Evolutionary conservation across 2,888 invertebrate species (phyloP).

Genomic region (Amorpha juglandis): DNA sequence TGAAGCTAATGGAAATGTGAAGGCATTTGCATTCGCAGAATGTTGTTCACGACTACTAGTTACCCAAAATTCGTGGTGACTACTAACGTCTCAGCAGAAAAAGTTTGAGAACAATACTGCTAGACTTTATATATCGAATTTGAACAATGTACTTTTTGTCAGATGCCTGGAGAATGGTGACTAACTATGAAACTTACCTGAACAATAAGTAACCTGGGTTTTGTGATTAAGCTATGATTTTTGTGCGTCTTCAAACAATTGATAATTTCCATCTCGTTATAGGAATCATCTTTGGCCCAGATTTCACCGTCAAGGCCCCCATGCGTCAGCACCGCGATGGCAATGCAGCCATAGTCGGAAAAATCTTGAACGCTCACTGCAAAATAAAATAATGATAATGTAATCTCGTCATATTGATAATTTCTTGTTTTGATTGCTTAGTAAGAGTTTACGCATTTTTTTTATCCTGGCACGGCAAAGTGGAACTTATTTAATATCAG

Average conservation of each 20-base stretch:
- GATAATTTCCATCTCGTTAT: conserved; percentile 65
- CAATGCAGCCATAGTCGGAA: conserved; percentile 68
- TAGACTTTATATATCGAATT: too few relatives aligned
- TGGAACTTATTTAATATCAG: too few relatives aligned
- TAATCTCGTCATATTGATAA: background rate
- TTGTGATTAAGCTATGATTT: conserved; percentile 63
- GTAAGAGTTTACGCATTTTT: too few relatives aligned
- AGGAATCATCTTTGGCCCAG: conserved; percentile 60
- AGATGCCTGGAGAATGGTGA: background rate
- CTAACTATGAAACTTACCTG: conserved; percentile 51
- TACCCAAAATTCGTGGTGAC: too few relatives aligned
- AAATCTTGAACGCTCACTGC: conserved; percentile 55
- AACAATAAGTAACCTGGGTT: conserved; percentile 67
- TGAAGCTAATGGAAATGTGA: too few relatives aligned
- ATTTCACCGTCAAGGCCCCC: conserved; percentile 61
- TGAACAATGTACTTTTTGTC: background rate
- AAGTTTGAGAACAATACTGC: too few relatives aligned
- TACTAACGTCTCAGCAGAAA: too few relatives aligned
- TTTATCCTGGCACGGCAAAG: too few relatives aligned
- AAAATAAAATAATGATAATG: conserved; percentile 29
- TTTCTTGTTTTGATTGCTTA: too few relatives aligned
- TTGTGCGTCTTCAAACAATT: conserved; percentile 60
- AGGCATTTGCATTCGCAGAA: too few relatives aligned
- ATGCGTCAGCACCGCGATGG: conserved; percentile 66
- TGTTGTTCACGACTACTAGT: too few relatives aligned